These are phyloP conservation scores for Microtus pennsylvanicus DNA, from an alignment of 2,113 vertebrate species.

Conservation along the genomic window DNA sequence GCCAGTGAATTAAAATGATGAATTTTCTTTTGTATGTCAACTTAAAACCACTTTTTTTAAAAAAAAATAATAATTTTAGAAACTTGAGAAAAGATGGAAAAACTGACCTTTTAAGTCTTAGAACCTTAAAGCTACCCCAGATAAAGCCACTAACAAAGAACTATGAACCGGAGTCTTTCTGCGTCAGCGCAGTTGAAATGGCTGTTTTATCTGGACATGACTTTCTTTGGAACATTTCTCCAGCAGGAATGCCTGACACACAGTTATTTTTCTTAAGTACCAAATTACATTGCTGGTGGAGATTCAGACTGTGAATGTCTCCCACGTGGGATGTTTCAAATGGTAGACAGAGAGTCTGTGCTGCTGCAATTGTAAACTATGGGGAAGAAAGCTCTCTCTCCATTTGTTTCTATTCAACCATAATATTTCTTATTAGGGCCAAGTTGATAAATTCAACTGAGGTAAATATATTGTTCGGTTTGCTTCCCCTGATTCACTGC, in stretches of 20 bases:
- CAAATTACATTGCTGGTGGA: constrained; percentile 59
- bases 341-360: constrained; percentile 6
- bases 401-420: constrained; percentile 27
- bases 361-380: constrained; percentile 48
- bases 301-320: constrained; percentile 67
- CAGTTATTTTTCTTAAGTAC: not conserved
- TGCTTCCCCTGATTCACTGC: constrained; percentile 52
- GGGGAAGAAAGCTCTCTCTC: constrained; percentile 38
- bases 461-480: constrained; percentile 9
- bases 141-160: not conserved
- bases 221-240: constrained; percentile 67
- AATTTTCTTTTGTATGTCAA: constrained; percentile 63
- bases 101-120: not conserved
- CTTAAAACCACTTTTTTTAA: not conserved
- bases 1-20: constrained; percentile 59
- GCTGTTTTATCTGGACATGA: constrained; percentile 63
- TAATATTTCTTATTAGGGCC: constrained; percentile 47
- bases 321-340: constrained; percentile 51
- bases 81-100: not conserved
- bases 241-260: constrained; percentile 52
- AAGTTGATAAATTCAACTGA: constrained; percentile 52
- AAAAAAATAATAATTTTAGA: not conserved
- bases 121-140: not conserved
- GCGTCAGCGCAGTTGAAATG: constrained; percentile 38
- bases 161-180: constrained; percentile 9